Conservation (phyloP, 37 sponge, comb jelly and placozoan genomes). For the Haliclona indistincta region DNA sequence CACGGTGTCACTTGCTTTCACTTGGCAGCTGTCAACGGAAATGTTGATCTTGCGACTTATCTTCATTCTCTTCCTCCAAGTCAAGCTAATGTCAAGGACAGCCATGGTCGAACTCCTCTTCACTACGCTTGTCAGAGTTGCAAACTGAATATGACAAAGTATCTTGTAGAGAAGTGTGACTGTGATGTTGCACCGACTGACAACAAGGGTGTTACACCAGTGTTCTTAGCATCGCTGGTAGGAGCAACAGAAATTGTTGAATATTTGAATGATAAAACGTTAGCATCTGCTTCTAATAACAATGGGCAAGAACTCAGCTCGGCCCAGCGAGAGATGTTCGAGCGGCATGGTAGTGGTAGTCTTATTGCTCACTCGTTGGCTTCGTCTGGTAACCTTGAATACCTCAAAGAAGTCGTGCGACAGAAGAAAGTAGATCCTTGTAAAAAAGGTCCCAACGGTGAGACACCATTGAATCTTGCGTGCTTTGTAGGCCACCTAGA, state of each 20-base stretch:
- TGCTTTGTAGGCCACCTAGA: not conserved
- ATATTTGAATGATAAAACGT: slow-evolving; percentile 18
- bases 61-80: not conserved
- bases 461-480: not conserved
- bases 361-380: not conserved
- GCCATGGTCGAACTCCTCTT: slow-evolving; percentile 50
- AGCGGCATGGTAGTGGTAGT: not conserved
- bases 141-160: slow-evolving; percentile 43
- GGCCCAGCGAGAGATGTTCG: not conserved
- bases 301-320: not conserved
- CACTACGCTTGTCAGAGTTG: slow-evolving; percentile 71
- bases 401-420: not conserved
- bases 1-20: slow-evolving; percentile 2
- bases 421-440: not conserved
- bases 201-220: slow-evolving; percentile 36
- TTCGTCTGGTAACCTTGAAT: not conserved
- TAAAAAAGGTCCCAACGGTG: not conserved
- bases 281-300: not conserved
- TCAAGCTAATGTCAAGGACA: slow-evolving; percentile 14
- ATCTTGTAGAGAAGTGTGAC: slow-evolving; percentile 8
- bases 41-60: not conserved
- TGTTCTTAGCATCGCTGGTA: slow-evolving; percentile 61
- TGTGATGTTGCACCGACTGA: slow-evolving; percentile 20
- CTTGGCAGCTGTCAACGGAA: not conserved
- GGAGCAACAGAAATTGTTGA: slow-evolving; percentile 47